Percentiles rank a stretch among this genome's conserved stretches.
phyloP scores from a whole-genome alignment of 2,797 vertebrate genomes.

The Enteromius treurensis region DNA sequence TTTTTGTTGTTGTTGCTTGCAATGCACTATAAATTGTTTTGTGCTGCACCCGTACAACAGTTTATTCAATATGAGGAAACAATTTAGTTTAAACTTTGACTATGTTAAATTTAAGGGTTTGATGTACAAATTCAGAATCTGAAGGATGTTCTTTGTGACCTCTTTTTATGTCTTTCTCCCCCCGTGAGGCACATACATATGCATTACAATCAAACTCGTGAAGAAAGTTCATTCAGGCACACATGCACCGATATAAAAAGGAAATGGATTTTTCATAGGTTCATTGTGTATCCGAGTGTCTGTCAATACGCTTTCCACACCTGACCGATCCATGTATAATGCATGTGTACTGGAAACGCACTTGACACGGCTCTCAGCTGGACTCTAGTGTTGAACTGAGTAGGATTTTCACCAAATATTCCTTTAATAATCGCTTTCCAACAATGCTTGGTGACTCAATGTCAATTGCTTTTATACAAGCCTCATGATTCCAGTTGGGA shows the following conservation, averaged over 20 bases:
- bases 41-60: neutral
- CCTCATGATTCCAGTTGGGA: neutral
- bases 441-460: neutral
- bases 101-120: neutral
- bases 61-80: neutral
- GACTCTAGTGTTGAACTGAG: constrained; percentile 17
- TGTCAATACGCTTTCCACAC: constrained; percentile 31
- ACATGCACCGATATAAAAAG: constrained; percentile 26
- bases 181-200: neutral
- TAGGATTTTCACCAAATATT: constrained; percentile 22
- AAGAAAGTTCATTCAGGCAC: constrained; percentile 19
- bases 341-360: constrained; percentile 13
- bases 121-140: neutral
- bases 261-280: constrained; percentile 40
- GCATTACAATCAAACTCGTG: neutral
- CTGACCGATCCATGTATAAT: constrained; percentile 37
- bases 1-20: neutral
- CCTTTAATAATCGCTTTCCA: constrained; percentile 4
- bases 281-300: neutral
- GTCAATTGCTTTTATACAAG: constrained; percentile 18
- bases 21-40: neutral
- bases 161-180: constrained; percentile 9
- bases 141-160: neutral
- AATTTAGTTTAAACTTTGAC: neutral
- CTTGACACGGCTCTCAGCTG: constrained; percentile 14